Evolutionary conservation across 2,113 vertebrate species (phyloP).

Genomic region (Odontesthes bonariensis): DNA sequence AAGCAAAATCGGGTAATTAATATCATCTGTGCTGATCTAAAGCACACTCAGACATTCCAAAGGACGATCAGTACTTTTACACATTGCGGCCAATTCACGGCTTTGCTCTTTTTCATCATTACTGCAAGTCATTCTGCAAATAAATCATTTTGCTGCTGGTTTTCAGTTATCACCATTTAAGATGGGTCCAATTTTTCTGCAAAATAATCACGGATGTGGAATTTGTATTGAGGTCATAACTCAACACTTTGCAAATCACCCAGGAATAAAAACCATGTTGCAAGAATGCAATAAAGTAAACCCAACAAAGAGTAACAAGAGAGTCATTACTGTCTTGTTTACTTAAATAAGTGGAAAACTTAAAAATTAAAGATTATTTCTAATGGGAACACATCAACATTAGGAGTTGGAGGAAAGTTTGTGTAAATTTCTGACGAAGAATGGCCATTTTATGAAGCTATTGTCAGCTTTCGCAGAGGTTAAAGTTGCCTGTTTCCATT

Average conservation of each 20-base stretch:
- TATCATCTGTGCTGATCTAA: constrained; percentile 13
- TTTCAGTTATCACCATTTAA: not conserved
- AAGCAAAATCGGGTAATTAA: constrained; percentile 10
- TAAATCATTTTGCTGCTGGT: not conserved
- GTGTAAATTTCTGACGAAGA: no score
- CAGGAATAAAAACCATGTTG: not conserved
- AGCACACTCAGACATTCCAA: not conserved
- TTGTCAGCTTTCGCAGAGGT: no score
- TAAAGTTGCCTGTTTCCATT: no score
- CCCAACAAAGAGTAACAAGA: not conserved
- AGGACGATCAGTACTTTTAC: not conserved
- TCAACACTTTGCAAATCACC: not conserved
- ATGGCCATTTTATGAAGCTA: no score
- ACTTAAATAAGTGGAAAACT: not conserved
- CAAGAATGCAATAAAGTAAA: not conserved
- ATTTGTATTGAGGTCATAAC: not conserved
- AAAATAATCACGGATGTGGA: not conserved
- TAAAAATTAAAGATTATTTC: no score
- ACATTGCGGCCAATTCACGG: not conserved
- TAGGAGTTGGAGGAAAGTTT: no score
- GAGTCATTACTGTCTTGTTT: not conserved
- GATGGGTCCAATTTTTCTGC: not conserved
- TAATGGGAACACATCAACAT: no score
- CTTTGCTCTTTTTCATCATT: not conserved
- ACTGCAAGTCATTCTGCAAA: not conserved